Conservation (phyloP, 92 coral and sea anemone genomes). For the Porites cylindrica region DNA sequence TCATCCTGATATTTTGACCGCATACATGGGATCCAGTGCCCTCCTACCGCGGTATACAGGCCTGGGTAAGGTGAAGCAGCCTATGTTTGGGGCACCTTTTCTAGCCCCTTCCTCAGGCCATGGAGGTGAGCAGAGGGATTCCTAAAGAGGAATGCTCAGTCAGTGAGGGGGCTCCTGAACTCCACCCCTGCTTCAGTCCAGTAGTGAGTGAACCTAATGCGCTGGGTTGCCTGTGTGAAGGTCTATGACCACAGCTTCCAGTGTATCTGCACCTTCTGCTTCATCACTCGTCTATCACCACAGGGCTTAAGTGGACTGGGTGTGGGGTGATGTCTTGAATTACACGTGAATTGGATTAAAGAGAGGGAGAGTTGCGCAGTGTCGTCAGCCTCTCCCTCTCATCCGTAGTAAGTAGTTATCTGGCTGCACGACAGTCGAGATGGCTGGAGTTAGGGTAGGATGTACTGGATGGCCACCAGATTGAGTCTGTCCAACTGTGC, state of each 20-base stretch:
- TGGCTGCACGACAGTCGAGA: conserved; percentile 35
- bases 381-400: conserved; percentile 27
- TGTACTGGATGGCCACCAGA: not conserved
- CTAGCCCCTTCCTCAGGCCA: conserved; percentile 59
- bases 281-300: conserved; percentile 51
- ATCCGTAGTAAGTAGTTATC: not conserved
- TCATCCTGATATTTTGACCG: conserved; percentile 35
- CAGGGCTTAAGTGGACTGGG: not conserved
- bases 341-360: conserved; percentile 2
- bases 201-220: conserved; percentile 35
- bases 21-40: conserved; percentile 38
- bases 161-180: conserved; percentile 67
- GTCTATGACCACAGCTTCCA: conserved; percentile 45
- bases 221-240: conserved; percentile 60
- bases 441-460: conserved; percentile 24
- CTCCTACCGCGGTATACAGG: conserved; percentile 57
- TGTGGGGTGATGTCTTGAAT: conserved; percentile 1
- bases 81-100: conserved; percentile 69
- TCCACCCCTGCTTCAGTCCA: conserved; percentile 21
- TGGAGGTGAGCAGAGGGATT: not conserved
- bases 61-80: conserved; percentile 32
- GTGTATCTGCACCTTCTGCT: conserved; percentile 50
- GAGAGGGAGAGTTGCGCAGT: conserved; percentile 30
- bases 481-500: no score
- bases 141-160: conserved; percentile 72